A percentile compares a stretch with the other conserved stretches of the same genome.
These are phyloP conservation scores for Nematolebias whitei DNA, from an alignment of 2,113 vertebrate genomes.

Conservation along the genomic window DNA sequence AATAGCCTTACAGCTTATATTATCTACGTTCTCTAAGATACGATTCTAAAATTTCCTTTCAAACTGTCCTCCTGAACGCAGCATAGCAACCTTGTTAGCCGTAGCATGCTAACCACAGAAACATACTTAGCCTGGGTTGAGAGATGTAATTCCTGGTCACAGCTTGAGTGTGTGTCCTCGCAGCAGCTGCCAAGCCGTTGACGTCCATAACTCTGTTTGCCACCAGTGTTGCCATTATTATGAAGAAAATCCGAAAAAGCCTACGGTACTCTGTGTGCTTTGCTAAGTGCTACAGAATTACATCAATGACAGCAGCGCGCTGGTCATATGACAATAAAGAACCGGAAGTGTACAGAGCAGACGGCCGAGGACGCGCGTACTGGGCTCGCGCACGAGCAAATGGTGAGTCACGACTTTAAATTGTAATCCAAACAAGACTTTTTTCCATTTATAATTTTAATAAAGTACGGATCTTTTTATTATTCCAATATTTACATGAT, in stretches of 20 bases:
- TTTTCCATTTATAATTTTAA: background rate
- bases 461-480: no score
- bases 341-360: constrained; percentile 47
- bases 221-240: constrained; percentile 78
- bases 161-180: constrained; percentile 80
- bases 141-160: constrained; percentile 85
- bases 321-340: constrained; percentile 73
- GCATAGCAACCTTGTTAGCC: constrained; percentile 31
- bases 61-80: constrained; percentile 8
- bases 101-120: constrained; percentile 11
- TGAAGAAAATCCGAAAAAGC: constrained; percentile 1
- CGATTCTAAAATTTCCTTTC: fast-evolving
- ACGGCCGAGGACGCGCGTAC: background rate
- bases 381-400: background rate
- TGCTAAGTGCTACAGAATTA: constrained; percentile 23
- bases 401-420: background rate
- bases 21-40: fast-evolving
- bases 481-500: no score
- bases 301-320: constrained; percentile 31
- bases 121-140: constrained; percentile 84
- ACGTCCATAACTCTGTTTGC: constrained; percentile 76
- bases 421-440: background rate
- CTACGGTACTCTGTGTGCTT: background rate
- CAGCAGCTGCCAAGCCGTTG: constrained; percentile 77
- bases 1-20: background rate